A percentile compares a stretch with the other conserved stretches of the same genome.
Evolutionary conservation across 2,888 invertebrate species (phyloP).

Genomic region (Dasypogon diadema): DNA sequence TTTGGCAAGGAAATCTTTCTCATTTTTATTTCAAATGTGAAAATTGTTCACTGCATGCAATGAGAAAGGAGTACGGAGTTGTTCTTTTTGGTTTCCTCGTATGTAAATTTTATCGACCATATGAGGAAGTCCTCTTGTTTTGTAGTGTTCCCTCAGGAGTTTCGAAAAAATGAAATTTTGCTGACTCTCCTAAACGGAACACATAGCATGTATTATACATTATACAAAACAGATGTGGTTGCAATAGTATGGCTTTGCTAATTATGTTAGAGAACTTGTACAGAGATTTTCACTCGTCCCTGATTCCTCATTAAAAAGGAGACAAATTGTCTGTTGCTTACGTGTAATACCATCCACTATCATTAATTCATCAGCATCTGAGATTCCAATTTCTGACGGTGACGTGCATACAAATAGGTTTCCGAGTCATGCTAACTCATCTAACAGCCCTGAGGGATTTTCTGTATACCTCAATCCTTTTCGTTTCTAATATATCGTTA

Average conservation of each 20-base stretch:
- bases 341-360: not conserved
- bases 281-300: not conserved
- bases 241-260: not conserved
- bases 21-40: not conserved
- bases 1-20: not conserved
- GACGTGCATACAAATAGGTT: slow-evolving; percentile 29
- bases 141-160: not conserved
- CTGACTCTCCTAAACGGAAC: not conserved
- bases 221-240: no score
- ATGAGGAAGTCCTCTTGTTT: not conserved
- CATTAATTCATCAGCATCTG: slow-evolving; percentile 31
- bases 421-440: slow-evolving; percentile 17
- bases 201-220: not conserved
- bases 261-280: not conserved
- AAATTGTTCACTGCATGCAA: not conserved
- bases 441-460: not conserved
- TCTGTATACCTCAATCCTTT: not conserved
- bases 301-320: not conserved
- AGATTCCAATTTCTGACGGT: slow-evolving; percentile 23
- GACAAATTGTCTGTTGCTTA: not conserved
- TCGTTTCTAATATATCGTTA: not conserved
- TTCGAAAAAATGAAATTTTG: not conserved
- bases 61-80: no score
- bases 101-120: not conserved
- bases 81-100: not conserved